Conservation (phyloP, 2,888 invertebrate species). For the Sinohyriopsis cumingii region DNA sequence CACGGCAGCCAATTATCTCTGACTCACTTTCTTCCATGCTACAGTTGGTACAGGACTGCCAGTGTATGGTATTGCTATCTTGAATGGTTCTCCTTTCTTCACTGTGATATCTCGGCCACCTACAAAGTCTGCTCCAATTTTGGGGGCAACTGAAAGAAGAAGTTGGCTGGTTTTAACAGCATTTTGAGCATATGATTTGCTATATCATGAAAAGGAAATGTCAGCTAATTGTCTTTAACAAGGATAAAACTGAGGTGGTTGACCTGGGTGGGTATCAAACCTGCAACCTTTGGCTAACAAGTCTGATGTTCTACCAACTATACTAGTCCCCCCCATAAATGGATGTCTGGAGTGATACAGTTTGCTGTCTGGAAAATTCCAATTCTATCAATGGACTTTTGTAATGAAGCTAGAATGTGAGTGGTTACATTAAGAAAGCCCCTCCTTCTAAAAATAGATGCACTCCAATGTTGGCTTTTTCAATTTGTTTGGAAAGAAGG, state of each 20-base stretch:
- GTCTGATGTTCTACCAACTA: no score
- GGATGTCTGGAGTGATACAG: no score
- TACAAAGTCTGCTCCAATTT: slow-evolving; percentile 87
- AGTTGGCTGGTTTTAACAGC: background rate
- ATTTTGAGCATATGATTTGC: background rate
- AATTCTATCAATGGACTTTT: no score
- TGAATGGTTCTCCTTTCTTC: slow-evolving; percentile 95
- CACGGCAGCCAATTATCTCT: background rate
- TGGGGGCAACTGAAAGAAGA: slow-evolving; percentile 81
- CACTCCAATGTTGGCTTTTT: no score
- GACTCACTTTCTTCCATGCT: slow-evolving; percentile 85
- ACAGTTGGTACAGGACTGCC: slow-evolving; percentile 83
- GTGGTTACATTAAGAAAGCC: no score
- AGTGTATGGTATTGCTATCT: slow-evolving; percentile 94
- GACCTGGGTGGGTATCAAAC: no score
- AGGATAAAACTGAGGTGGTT: background rate
- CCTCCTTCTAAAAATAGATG: no score
- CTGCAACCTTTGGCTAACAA: no score
- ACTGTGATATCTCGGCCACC: slow-evolving; percentile 86
- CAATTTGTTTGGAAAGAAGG: no score
- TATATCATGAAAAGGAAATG: background rate
- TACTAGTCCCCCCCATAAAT: no score
- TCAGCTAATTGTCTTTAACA: slow-evolving; percentile 1
- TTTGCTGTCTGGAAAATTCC: no score
- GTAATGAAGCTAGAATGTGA: no score